phyloP scores from a whole-genome alignment of 92 coral and sea anemone genomes.

The Actinernus sp. region DNA sequence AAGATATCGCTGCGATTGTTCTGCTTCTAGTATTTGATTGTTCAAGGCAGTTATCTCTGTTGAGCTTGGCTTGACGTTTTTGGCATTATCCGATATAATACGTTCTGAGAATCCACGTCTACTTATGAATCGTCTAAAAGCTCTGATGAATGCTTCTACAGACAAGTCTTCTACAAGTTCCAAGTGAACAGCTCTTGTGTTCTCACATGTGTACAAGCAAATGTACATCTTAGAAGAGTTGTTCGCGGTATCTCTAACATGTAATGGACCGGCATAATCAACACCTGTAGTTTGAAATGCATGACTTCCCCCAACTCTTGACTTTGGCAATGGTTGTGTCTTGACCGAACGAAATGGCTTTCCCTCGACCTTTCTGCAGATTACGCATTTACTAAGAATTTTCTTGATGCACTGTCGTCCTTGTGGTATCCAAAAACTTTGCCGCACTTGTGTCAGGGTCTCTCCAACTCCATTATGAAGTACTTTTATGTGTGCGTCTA shows the following conservation, averaged over 20 bases:
- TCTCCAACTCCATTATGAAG: too few relatives aligned
- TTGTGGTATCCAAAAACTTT: too few relatives aligned
- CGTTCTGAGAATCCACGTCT: constrained; percentile 34
- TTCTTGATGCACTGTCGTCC: constrained; percentile 32
- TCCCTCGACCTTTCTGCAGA: constrained; percentile 45
- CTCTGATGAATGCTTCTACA: constrained; percentile 34
- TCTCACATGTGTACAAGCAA: constrained; percentile 36
- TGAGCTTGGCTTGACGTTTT: too few relatives aligned
- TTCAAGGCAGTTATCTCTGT: constrained; percentile 25
- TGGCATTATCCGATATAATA: constrained; percentile 40
- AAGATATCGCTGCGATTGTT: constrained; percentile 15
- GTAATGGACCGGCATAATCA: too few relatives aligned
- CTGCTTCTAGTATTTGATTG: constrained; percentile 24
- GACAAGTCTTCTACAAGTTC: too few relatives aligned
- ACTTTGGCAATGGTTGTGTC: constrained; percentile 27
- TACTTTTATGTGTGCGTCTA: too few relatives aligned
- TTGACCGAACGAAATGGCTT: constrained; percentile 28
- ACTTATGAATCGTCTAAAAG: constrained; percentile 34
- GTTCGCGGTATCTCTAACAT: too few relatives aligned
- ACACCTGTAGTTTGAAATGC: constrained; percentile 38
- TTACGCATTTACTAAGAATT: constrained; percentile 45
- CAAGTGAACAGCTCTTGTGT: too few relatives aligned
- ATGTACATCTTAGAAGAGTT: constrained; percentile 44
- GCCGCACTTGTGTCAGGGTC: too few relatives aligned
- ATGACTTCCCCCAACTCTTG: constrained; percentile 8